Evolutionary conservation across 30 jellyfish, hydroid and myxozoan species (phyloP).

Genomic region (Hydractinia echinata): DNA sequence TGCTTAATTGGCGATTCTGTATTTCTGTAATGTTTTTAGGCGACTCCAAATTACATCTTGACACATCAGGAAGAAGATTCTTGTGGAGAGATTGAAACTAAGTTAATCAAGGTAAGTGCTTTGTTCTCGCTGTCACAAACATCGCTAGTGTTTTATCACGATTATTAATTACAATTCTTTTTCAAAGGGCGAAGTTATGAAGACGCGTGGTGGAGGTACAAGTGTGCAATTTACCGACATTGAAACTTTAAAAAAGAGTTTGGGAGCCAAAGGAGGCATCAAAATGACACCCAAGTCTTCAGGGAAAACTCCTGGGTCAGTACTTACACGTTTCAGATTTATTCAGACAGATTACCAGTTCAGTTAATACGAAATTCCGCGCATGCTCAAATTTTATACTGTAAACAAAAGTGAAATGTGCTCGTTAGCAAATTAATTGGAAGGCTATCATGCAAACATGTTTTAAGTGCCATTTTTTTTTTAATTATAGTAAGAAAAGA

Average conservation of each 20-base stretch:
- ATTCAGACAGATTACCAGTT: neutral
- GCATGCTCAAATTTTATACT: neutral
- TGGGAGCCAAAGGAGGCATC: conserved; percentile 44
- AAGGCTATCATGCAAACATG: neutral
- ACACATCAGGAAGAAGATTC: conserved; percentile 96
- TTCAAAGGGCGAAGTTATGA: conserved; percentile 83
- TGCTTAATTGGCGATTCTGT: neutral
- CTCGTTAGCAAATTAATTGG: neutral
- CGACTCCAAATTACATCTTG: conserved; percentile 56
- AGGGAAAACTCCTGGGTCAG: neutral
- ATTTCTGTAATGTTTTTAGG: conserved; percentile 27
- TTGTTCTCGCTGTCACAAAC: neutral
- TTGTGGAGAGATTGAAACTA: conserved; percentile 85
- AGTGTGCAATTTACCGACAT: conserved; percentile 95
- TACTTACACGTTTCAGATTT: neutral
- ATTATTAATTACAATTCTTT: neutral
- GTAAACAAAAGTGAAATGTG: neutral
- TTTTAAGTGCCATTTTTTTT: neutral
- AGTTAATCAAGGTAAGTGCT: conserved; percentile 64
- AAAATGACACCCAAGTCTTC: conserved; percentile 50
- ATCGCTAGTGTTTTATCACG: neutral
- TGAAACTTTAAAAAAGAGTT: conserved; percentile 69
- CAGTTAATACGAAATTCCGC: neutral
- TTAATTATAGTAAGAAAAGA: conserved; percentile 58
- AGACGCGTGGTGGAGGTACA: conserved; percentile 96